A percentile compares a stretch with the other conserved stretches of the same genome.
phyloP scores from a whole-genome alignment of 2,797 vertebrate genomes.

The Eulemur coronatus region DNA sequence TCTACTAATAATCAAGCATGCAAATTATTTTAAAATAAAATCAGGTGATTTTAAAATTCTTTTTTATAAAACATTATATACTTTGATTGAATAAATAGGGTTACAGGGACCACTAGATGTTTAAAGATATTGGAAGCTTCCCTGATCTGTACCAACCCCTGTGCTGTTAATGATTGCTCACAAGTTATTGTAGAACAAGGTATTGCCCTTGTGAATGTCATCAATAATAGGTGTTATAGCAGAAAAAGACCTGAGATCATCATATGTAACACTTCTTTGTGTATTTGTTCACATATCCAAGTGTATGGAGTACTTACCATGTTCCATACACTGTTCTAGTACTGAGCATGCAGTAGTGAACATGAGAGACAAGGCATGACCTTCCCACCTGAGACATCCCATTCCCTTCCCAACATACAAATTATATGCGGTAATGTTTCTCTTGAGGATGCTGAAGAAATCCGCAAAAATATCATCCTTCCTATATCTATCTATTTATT shows the following conservation, averaged over 20 bases:
- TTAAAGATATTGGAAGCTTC: not conserved
- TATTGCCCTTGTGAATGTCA: not conserved
- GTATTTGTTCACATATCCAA: not conserved
- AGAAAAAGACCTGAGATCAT: not conserved
- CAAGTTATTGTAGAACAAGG: not conserved
- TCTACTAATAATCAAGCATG: not conserved
- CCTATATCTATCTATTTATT: not conserved
- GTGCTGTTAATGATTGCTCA: not conserved
- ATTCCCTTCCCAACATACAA: accelerated
- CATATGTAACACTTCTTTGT: not conserved
- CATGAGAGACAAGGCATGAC: not conserved
- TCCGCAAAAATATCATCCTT: not conserved
- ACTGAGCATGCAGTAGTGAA: not conserved
- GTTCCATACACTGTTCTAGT: not conserved
- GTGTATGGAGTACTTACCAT: not conserved
- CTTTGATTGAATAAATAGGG: not conserved
- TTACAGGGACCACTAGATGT: not conserved
- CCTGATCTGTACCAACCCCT: not conserved
- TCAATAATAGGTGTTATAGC: not conserved
- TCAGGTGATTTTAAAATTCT: not conserved
- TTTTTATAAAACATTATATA: not conserved
- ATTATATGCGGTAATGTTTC: not conserved
- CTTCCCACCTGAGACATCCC: not conserved
- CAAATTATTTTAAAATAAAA: slow-evolving; percentile 47
- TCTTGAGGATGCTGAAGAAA: not conserved